These are phyloP conservation scores for Drosophila robusta DNA, from an alignment of 2,888 invertebrate species.

Conservation along the genomic window DNA sequence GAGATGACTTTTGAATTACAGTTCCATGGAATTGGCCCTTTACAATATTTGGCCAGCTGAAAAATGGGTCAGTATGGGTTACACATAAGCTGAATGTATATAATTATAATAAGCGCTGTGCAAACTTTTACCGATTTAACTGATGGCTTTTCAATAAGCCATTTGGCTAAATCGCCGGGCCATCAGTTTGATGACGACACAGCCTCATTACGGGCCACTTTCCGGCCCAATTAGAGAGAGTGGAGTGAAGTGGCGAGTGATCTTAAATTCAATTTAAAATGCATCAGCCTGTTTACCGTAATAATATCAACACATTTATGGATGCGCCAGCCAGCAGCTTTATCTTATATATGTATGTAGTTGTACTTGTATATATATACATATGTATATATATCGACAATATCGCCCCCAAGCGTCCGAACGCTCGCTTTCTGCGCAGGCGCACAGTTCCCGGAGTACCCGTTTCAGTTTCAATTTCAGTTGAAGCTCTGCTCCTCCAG, in stretches of 20 bases:
- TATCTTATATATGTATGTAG: slow-evolving; percentile 40
- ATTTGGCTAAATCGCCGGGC: slow-evolving; percentile 54
- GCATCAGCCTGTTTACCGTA: slow-evolving; percentile 78
- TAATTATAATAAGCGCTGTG: slow-evolving; percentile 53
- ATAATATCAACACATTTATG: slow-evolving; percentile 81
- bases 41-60: slow-evolving; percentile 42
- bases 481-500: slow-evolving; percentile 13
- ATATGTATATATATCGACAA: slow-evolving; percentile 33
- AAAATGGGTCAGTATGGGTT: slow-evolving; percentile 36
- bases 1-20: slow-evolving; percentile 66
- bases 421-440: slow-evolving; percentile 23
- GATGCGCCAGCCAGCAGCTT: slow-evolving; percentile 24
- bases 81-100: slow-evolving; percentile 1
- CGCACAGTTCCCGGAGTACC: slow-evolving; percentile 12
- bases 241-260: slow-evolving; percentile 49
- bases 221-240: slow-evolving; percentile 64
- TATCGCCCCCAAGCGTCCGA: slow-evolving; percentile 57
- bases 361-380: neutral
- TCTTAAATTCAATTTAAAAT: slow-evolving; percentile 77
- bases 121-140: slow-evolving; percentile 62
- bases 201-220: slow-evolving; percentile 52
- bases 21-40: slow-evolving; percentile 40
- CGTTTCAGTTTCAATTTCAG: slow-evolving; percentile 33
- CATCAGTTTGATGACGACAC: slow-evolving; percentile 52
- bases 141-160: slow-evolving; percentile 73